phyloP scores from a whole-genome alignment of 2,888 invertebrate species.

The Sesia apiformis region DNA sequence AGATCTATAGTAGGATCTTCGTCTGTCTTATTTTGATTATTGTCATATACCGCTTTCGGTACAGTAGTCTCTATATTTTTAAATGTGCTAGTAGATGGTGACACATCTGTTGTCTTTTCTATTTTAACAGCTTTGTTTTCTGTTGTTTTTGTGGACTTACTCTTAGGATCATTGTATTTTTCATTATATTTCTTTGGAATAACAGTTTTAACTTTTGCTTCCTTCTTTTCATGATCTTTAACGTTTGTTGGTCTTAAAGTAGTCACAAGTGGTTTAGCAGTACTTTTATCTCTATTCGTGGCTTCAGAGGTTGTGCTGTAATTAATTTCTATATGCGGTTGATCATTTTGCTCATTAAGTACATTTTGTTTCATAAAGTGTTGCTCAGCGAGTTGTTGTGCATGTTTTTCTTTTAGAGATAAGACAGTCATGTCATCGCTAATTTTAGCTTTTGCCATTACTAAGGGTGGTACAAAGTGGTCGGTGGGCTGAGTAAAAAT shows the following conservation, averaged over 20 bases:
- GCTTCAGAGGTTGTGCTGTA: not conserved
- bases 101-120: conserved; percentile 18
- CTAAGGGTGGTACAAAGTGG: conserved; percentile 66
- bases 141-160: conserved; percentile 23
- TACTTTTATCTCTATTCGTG: conserved; percentile 5
- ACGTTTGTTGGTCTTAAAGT: conserved; percentile 15
- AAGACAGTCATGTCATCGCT: conserved; percentile 67
- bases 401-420: conserved; percentile 63
- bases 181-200: conserved; percentile 52
- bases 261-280: conserved; percentile 17
- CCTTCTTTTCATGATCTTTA: conserved; percentile 29
- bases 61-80: conserved; percentile 13
- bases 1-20: conserved; percentile 47
- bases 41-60: conserved; percentile 6
- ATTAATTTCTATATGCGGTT: conserved; percentile 7
- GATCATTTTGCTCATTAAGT: conserved; percentile 16
- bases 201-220: conserved; percentile 22
- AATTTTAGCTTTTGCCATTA: conserved; percentile 68
- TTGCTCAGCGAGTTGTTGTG: conserved; percentile 54
- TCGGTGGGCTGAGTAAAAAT: conserved; percentile 68
- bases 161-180: conserved; percentile 37
- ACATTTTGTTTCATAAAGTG: conserved; percentile 23
- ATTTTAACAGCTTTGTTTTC: conserved; percentile 20
- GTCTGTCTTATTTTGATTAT: conserved; percentile 13
- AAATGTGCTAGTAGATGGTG: not conserved